Conservation (phyloP, 1,140 invertebrate species). For the Whitmania pigra region DNA sequence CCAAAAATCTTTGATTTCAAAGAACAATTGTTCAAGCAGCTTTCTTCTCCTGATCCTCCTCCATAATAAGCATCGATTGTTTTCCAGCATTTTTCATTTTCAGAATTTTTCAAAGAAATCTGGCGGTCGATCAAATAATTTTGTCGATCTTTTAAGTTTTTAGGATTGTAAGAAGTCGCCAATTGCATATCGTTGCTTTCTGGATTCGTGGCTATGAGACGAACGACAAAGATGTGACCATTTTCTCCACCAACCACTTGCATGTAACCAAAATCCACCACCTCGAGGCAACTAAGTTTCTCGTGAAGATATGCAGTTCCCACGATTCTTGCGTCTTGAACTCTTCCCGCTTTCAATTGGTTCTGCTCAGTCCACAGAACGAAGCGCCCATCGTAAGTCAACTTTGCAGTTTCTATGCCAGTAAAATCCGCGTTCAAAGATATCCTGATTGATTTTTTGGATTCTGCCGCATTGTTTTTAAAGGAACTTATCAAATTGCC, state of each 20-base stretch:
- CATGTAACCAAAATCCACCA: constrained; percentile 23
- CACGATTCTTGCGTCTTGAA: constrained; percentile 5
- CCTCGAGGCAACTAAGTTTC: constrained; percentile 16
- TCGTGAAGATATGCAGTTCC: constrained; percentile 20
- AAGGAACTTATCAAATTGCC: constrained; percentile 16
- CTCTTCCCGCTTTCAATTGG: constrained; percentile 11
- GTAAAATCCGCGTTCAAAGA: not conserved
- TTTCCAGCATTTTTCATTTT: constrained; percentile 4
- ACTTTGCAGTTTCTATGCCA: not conserved
- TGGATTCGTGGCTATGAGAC: constrained; percentile 8
- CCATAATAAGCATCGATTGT: constrained; percentile 3
- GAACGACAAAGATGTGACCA: constrained; percentile 21
- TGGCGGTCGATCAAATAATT: not conserved
- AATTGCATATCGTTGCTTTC: not conserved
- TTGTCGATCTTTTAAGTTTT: constrained; percentile 4
- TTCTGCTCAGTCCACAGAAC: constrained; percentile 20
- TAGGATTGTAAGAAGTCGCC: not conserved
- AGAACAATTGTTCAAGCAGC: not conserved
- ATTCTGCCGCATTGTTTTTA: not conserved
- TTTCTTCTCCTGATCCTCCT: not conserved
- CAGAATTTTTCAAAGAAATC: not conserved
- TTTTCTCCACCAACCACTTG: constrained; percentile 23
- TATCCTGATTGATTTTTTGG: constrained; percentile 9
- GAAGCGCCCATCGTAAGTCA: constrained; percentile 22
- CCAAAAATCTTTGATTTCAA: too few relatives aligned